Evolutionary conservation across 2,888 invertebrate species (phyloP).

Genomic region (Tetranychus truncatus): DNA sequence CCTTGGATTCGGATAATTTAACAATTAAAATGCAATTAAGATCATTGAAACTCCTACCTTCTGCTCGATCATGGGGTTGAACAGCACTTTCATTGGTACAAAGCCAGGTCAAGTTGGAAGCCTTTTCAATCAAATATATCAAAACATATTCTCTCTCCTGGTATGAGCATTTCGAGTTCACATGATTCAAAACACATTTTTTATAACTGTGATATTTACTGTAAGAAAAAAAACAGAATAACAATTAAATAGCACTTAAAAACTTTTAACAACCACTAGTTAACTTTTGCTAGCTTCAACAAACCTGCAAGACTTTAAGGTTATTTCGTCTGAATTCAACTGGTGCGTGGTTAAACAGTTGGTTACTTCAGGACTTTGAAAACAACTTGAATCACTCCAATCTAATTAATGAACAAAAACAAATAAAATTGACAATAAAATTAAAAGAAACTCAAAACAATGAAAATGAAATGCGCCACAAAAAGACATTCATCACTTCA

Average conservation of each 20-base stretch:
- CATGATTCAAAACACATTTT: not conserved
- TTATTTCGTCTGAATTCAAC: not conserved
- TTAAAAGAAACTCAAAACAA: too few species aligned
- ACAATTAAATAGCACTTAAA: not conserved
- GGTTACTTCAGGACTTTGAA: not conserved
- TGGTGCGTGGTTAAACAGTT: not conserved
- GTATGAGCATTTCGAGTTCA: not conserved
- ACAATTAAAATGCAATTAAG: not conserved
- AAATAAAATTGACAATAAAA: not conserved
- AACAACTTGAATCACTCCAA: not conserved
- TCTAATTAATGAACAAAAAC: not conserved
- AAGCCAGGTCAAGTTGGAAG: not conserved
- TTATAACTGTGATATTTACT: not conserved
- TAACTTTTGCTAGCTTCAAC: not conserved
- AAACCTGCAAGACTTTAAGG: not conserved
- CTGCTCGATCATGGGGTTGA: not conserved
- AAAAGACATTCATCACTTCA: too few species aligned
- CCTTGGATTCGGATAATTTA: not conserved
- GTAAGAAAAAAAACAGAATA: not conserved
- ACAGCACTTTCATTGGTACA: not conserved
- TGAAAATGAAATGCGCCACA: too few species aligned
- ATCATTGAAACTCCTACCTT: not conserved
- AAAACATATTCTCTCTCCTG: not conserved
- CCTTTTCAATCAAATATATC: not conserved
- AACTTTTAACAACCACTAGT: not conserved